Base-by-base conservation (phyloP, 64 coral and sea anemone genomes). In the Porites lutea region DNA sequence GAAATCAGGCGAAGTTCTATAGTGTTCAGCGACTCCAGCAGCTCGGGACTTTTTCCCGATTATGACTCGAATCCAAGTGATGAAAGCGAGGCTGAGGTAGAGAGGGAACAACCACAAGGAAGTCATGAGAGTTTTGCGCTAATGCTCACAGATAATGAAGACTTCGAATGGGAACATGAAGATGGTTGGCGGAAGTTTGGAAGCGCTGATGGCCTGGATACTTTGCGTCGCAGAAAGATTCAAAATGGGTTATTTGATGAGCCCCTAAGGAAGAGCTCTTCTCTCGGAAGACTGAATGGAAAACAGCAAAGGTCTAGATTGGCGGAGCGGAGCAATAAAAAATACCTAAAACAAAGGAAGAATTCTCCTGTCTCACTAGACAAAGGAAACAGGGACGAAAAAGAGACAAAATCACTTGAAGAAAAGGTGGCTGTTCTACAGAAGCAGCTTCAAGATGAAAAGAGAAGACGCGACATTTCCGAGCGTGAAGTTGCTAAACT, bases 401-500 rank as follows among this genome's bases (percentile, higher is more conserved):
- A 52, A 54, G 45, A 76, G 11, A 19, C 67, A 9, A 27, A 78
- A 59, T 74, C 14, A 3, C 58, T 93, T 0, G 91, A 76, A 45
- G 50, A 87, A 52, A 93, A 71, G 68, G 82, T 93, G 8, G 74
- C 82, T 59, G 5, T 69, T n/a, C 61, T 93, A 18, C 59, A 93
- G 69, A 16, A 75, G 23, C 46, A 79, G 21, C 71, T 93, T 45
- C 46, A 62, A 71, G 59, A 79, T 13, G 91, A 93, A 73, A 77
- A 68, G 61, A 54, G 63, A 19, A 93, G 76, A 58, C 91, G 91
- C 2, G 43, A 65, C 4, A 46, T 45, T 54, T 77, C 91, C 65
- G 91, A 93, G 37, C 21, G 68, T 59, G 91, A 93, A 87, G 84
- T 93, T 77, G 59, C 75, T 6, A 87, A 86, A 74, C 23, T 93